Base-by-base conservation (phyloP, 2,888 invertebrate genomes). In the Aleiodes alternator region DNA sequence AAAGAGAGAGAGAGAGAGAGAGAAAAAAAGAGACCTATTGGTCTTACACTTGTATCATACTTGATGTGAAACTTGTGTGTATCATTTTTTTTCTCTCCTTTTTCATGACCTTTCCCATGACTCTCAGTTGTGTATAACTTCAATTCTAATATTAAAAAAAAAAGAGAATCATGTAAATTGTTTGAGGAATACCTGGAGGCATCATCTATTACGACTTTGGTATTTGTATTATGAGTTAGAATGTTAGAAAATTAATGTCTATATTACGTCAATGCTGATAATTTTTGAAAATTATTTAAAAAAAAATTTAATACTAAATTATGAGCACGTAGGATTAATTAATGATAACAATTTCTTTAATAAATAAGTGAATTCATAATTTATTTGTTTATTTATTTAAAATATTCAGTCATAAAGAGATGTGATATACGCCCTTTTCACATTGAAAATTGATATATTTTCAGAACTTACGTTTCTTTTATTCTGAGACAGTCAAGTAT, bases 81-180 rank as follows among this genome's bases (percentile, higher is more conserved):
- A 43, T 43, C 11, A 43, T 43, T 43, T 43, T 43, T 43, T 43
- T 43, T 11, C 43, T 14, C 14, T 53, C 16, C 83, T 87, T 86
- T 87, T 87, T 83, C 81, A 69, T 84, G 86, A 87, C 87, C 87
- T 87, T 87, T 87, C 87, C 86, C 87, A 87, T 87, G 85, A 80
- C 83, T 83, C 81, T 79, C 76, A 43, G 43, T 23, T 11, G 29
- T 48, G 43, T 64, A 43, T 23, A 64, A 64, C 16, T 48, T 72
- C 75, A 56, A 57, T 69, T 74, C 70, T 66, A 76, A 76, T 72
- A 76, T 72, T 70, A 72, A 73, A 23, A 23, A 23, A 71, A 70
- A 68, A 68, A 78, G 74, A 72, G 56, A 75, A 70, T 78, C 70
- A 57, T 73, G 76, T 73, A 78, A 78, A 79, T 80, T 76, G 78